Evolutionary conservation across 1,140 invertebrate genomes (phyloP), one percentile per base, ranked within the genome.

Genomic region (Cydia fagiglandana): DNA sequence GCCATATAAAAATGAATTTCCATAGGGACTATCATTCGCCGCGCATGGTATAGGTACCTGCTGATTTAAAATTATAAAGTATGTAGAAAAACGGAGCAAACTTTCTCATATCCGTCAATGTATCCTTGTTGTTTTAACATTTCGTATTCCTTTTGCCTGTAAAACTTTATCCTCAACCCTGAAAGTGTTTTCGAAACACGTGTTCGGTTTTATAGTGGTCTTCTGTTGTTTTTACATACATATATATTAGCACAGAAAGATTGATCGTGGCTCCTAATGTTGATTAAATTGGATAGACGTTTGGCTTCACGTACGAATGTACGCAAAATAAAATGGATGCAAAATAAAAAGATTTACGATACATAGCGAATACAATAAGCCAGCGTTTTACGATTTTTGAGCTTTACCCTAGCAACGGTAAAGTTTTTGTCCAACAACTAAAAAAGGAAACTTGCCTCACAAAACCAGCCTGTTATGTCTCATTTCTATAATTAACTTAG

Each of bases 211-310:
- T 64, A 64, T 68, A 38, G 28, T 34, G 53, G 4, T 56, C 4
- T 17, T 56, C 2, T 28, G 6, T 34, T 34, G 28, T 34, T 20
- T 24, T 13, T 30, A 41, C 9, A 41, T 41, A 41, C 9, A 24
- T 64, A 64, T 64, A 28, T 61, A 56, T 30, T 34, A 68, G 30
- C 30, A 4, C 64, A 68, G 64, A 68, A 38, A 68, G 64, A 68
- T 68, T 68, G 28, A 68, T 68, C 28, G 28, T 13, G 12, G 15
- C 24, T 10, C 28, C 28, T 68, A 68, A 68, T 68, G 64, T 68
- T 68, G 64, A 68, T 68, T 68, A 68, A 68, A 68, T 68, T 68
- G 64, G 64, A 68, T 68, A 68, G 30, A 68, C 34, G 10, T n/a
- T 38, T 28, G 64, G 64, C 28, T 24, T 20, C 17, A 64, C 28